Evolutionary conservation across 1,140 invertebrate species (phyloP), one percentile per base, ranked within the genome.

Genomic region (Zaprionus camerounensis): DNA sequence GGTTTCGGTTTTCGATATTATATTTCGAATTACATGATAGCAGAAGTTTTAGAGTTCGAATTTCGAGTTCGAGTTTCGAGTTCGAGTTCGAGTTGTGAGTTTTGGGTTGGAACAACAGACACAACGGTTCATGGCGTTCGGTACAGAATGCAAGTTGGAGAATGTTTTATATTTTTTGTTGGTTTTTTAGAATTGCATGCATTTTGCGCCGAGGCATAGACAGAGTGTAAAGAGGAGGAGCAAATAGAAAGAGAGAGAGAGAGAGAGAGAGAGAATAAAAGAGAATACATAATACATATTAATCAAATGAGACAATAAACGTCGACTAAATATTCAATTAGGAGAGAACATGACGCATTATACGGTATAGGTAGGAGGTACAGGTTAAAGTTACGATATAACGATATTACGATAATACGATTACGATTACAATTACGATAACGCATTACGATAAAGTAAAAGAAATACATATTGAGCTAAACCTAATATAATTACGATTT

Each of bases 271-370:
- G 78, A 91, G 57, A 76, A 56, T 63, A 72, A 66, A 59, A 76
- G 49, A 72, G 77, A 87, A 87, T 80, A 78, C 83, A 85, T 85
- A 78, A 80, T 90, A 90, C 81, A 79, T 82, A 88, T 88, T 88
- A 88, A 90, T 88, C 56, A 88, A 82, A 84, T 78, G 59, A 82
- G 76, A 81, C 71, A 79, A 78, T 66, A 58, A 78, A 62, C 46
- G 46, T 44, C 9, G 62, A 76, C 46, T 56, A 71, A 58, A 58
- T 41, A 41, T 64, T 46, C 26, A 71, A 73, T 31, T 80, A 44
- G 73, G 49, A 57, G 64, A 53, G 53, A 79, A 68, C 57, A 79
- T 73, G 67, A 88, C 78, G 66, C 67, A 67, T 72, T 49, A 31
- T 84, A 81, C 58, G 34, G 72, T 49, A 71, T 28, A 53, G 36